Evolutionary conservation across 2,113 vertebrate genomes (phyloP).

Genomic region (Dasyornis broadbenti): DNA sequence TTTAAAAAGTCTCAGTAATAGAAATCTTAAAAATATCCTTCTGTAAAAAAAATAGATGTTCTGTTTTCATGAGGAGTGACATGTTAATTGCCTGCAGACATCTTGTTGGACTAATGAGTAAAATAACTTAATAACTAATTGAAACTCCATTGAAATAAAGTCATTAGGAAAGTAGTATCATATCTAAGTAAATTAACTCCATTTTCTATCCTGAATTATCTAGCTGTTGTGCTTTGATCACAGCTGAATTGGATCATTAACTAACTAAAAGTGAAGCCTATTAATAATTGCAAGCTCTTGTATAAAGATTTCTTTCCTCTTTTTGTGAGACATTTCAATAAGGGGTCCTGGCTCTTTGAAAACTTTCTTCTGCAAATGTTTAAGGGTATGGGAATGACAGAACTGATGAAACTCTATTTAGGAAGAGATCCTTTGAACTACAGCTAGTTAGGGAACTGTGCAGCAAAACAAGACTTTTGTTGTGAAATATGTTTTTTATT

Average conservation of each 20-base stretch:
- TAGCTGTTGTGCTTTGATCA: slow-evolving; percentile 65
- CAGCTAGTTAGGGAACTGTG: neutral
- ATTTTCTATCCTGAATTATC: slow-evolving; percentile 57
- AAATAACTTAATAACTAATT: slow-evolving; percentile 62
- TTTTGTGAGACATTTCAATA: neutral
- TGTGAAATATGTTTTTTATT: neutral
- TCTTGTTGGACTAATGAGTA: slow-evolving; percentile 54
- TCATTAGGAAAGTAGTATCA: slow-evolving; percentile 57
- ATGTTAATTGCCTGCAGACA: slow-evolving; percentile 49
- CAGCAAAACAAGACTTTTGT: neutral
- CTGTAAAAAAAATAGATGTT: neutral
- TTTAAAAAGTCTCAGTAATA: neutral
- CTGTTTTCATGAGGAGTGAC: neutral
- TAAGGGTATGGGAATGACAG: neutral
- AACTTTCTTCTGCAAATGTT: neutral
- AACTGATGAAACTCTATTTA: neutral
- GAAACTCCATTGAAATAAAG: slow-evolving; percentile 54
- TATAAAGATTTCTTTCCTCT: neutral
- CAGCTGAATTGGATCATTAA: slow-evolving; percentile 63
- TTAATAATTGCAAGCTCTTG: slow-evolving; percentile 27
- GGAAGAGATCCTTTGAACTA: neutral
- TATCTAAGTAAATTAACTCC: slow-evolving; percentile 60
- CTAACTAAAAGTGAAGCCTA: slow-evolving; percentile 58
- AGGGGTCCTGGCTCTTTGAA: neutral
- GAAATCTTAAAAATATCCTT: neutral